A percentile compares a stretch with the other conserved stretches of the same genome.
phyloP scores from a whole-genome alignment of 2,888 invertebrate genomes.

The Phaonia tiefii region DNA sequence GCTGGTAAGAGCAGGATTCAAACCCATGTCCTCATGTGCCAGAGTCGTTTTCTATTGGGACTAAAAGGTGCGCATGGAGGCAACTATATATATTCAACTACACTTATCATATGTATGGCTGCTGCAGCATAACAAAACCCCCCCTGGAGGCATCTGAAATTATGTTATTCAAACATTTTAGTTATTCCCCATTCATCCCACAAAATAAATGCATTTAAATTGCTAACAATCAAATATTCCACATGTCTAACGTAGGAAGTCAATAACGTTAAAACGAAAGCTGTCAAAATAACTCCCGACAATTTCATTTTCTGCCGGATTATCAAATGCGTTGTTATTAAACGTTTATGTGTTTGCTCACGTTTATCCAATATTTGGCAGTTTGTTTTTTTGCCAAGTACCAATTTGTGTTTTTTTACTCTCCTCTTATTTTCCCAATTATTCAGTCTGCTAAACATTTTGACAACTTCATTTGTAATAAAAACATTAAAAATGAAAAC shows the following conservation, averaged over 20 bases:
- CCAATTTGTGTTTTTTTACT: slow-evolving; percentile 9
- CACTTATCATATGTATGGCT: too few relatives aligned
- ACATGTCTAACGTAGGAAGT: slow-evolving; percentile 11
- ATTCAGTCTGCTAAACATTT: slow-evolving; percentile 66
- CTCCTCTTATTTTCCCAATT: slow-evolving; percentile 49
- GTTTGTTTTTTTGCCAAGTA: neutral
- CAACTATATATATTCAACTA: too few relatives aligned
- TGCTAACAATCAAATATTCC: too few relatives aligned
- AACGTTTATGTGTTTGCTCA: neutral
- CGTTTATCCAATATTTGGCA: slow-evolving; percentile 12
- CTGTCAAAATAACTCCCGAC: slow-evolving; percentile 11
- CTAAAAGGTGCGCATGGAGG: too few relatives aligned
- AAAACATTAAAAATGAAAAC: slow-evolving; percentile 48
- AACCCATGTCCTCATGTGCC: too few relatives aligned
- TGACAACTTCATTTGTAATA: slow-evolving; percentile 67
- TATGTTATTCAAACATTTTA: too few relatives aligned
- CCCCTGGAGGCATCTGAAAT: too few relatives aligned
- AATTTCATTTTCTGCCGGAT: slow-evolving; percentile 12
- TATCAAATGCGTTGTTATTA: neutral
- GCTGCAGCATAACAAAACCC: too few relatives aligned
- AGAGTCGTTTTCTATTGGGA: too few relatives aligned
- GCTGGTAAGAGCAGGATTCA: too few relatives aligned
- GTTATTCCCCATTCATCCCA: too few relatives aligned
- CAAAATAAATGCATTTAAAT: too few relatives aligned
- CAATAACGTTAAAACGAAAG: neutral